Evolutionary conservation across 2,797 vertebrate genomes (phyloP).

Genomic region (Phalanger gymnotis): DNA sequence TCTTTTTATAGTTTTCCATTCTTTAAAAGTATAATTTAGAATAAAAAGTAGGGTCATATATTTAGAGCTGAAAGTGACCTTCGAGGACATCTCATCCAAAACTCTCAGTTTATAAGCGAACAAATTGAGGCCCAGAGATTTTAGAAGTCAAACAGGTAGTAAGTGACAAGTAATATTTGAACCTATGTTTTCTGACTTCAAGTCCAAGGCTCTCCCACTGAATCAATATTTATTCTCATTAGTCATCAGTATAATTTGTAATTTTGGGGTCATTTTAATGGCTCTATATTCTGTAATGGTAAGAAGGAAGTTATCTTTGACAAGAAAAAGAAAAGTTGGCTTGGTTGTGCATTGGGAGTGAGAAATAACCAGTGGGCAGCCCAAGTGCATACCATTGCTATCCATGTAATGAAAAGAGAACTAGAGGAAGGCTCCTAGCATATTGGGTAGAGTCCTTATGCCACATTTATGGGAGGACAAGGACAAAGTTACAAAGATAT

Average conservation of each 20-base stretch:
- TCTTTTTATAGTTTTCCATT: neutral
- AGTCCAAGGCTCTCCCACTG: neutral
- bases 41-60: neutral
- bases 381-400: neutral
- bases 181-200: neutral
- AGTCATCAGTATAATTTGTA: neutral
- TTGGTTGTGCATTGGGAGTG: neutral
- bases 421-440: neutral
- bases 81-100: neutral
- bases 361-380: neutral
- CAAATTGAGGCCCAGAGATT: neutral
- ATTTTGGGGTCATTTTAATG: neutral
- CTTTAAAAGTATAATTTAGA: slow-evolving; percentile 10
- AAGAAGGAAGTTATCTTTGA: neutral
- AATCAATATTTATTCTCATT: neutral
- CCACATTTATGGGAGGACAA: neutral
- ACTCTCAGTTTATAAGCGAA: neutral
- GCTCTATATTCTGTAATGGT: neutral
- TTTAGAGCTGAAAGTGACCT: neutral
- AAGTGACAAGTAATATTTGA: neutral
- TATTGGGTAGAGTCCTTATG: neutral
- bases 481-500: neutral
- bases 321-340: neutral
- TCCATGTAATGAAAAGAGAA: neutral
- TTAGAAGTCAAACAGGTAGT: neutral